Conservation (phyloP, 2,888 invertebrate species). For the Rhamnusium bicolor region DNA sequence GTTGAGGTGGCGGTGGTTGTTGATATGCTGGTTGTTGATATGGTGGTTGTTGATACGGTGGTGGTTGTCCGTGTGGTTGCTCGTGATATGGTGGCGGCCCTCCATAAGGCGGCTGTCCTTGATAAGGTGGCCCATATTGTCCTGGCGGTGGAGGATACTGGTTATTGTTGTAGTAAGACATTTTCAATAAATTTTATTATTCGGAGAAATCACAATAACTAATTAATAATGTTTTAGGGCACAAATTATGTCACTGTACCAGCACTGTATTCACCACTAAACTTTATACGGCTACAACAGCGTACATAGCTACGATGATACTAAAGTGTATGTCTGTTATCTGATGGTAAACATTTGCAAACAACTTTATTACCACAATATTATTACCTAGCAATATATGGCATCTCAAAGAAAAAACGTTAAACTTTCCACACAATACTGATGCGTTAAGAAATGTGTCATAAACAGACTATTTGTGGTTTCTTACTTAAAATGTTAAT, state of each 20-base stretch:
- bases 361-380: not conserved
- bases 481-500: too few relatives aligned
- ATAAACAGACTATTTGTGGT: too few relatives aligned
- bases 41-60: slow-evolving; percentile 37
- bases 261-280: not conserved
- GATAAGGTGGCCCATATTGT: slow-evolving; percentile 16
- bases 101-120: slow-evolving; percentile 35
- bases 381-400: not conserved
- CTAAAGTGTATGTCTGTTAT: not conserved
- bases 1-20: slow-evolving; percentile 16
- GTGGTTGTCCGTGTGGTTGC: slow-evolving; percentile 36
- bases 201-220: too few relatives aligned
- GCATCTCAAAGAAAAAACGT: not conserved
- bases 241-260: not conserved
- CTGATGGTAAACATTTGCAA: not conserved
- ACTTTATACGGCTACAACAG: not conserved
- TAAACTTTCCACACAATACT: not conserved
- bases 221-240: not conserved
- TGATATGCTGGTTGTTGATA: slow-evolving; percentile 27
- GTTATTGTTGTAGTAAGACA: slow-evolving; percentile 15
- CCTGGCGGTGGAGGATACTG: slow-evolving; percentile 16
- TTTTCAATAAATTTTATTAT: not conserved
- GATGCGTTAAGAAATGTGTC: too few relatives aligned
- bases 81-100: slow-evolving; percentile 20
- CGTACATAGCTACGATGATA: not conserved